phyloP scores from a whole-genome alignment of 2,113 vertebrate genomes.

The Neogobius melanostomus region DNA sequence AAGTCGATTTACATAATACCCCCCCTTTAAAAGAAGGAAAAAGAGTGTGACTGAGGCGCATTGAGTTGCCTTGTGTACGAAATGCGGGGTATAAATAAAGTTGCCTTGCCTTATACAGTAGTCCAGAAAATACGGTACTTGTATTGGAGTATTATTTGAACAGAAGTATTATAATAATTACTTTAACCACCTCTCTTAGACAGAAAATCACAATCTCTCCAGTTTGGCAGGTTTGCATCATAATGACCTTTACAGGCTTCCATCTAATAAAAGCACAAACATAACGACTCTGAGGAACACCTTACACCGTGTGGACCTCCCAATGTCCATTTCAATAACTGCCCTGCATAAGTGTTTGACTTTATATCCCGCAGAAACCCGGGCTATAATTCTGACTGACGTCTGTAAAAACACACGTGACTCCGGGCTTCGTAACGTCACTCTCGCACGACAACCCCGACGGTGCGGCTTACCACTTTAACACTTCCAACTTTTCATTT shows the following conservation, averaged over 20 bases:
- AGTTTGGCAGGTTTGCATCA: background rate
- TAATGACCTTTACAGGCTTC: background rate
- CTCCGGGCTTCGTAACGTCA: conserved; percentile 27
- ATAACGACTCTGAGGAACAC: background rate
- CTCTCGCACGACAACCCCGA: conserved; percentile 33
- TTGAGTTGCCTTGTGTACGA: too few relatives aligned
- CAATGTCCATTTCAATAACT: background rate
- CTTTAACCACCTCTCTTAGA: too few relatives aligned
- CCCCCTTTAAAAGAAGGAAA: too few relatives aligned
- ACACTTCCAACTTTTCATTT: conserved; percentile 32
- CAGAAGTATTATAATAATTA: too few relatives aligned
- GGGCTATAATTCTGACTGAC: background rate
- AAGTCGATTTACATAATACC: too few relatives aligned
- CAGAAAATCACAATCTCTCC: too few relatives aligned
- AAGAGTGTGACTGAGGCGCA: too few relatives aligned
- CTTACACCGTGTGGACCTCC: background rate
- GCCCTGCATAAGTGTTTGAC: background rate
- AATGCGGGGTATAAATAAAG: too few relatives aligned
- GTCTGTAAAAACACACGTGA: background rate
- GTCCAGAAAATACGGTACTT: too few relatives aligned
- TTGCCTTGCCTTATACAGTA: too few relatives aligned
- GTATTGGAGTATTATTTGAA: too few relatives aligned
- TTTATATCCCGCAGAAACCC: background rate
- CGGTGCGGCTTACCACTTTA: conserved; percentile 45
- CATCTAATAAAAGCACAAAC: background rate